Percentiles rank a stretch among this genome's conserved stretches.
Evolutionary conservation across 2,888 invertebrate species (phyloP).

Genomic region (Ectobius pallidus): DNA sequence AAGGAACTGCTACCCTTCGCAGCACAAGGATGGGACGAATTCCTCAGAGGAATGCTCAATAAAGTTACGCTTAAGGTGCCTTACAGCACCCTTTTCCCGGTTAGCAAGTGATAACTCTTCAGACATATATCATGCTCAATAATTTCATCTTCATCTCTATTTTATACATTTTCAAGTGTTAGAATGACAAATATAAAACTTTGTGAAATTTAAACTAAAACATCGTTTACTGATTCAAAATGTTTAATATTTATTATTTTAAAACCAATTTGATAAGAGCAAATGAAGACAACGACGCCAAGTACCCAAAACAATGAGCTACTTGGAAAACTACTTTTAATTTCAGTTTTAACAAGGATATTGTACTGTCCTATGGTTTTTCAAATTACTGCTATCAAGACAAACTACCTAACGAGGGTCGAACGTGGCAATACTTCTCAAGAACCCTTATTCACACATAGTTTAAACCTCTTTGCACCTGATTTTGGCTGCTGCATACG

Average conservation of each 20-base stretch:
- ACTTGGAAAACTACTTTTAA: too few species aligned
- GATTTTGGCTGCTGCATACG: too few species aligned
- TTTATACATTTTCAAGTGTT: neutral
- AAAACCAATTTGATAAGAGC: too few species aligned
- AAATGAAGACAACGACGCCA: too few species aligned
- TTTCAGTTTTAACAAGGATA: too few species aligned
- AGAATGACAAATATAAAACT: neutral
- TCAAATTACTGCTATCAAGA: too few species aligned
- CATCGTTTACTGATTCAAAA: neutral
- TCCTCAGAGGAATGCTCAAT: conserved; percentile 60
- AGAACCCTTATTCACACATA: too few species aligned
- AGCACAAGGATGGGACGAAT: conserved; percentile 62
- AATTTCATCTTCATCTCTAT: neutral
- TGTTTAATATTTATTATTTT: neutral
- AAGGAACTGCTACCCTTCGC: conserved; percentile 62
- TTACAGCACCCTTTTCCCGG: conserved; percentile 55
- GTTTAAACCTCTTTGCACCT: too few species aligned
- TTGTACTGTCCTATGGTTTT: too few species aligned
- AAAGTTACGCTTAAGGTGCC: conserved; percentile 62
- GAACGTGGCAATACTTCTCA: too few species aligned
- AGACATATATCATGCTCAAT: neutral
- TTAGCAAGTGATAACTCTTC: neutral
- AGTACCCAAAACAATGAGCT: too few species aligned
- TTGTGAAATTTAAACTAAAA: neutral
- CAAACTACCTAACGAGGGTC: too few species aligned